Conservation (phyloP, 2,888 invertebrate genomes). For the Leptinotarsa rubiginosa region DNA sequence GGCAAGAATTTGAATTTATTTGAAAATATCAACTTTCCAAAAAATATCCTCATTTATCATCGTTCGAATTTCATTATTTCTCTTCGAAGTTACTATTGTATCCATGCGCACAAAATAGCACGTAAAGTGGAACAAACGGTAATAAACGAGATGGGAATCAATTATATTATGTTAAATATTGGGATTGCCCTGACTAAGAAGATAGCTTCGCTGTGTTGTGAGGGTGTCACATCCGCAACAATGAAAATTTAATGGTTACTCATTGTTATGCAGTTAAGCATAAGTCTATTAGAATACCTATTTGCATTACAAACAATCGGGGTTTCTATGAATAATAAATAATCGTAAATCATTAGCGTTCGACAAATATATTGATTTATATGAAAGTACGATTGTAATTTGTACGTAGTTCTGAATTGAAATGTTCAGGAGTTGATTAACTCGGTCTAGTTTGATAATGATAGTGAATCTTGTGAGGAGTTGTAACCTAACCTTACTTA, state of each 20-base stretch:
- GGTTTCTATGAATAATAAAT: constrained; percentile 16
- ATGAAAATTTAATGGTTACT: constrained; percentile 20
- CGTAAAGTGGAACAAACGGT: constrained; percentile 17
- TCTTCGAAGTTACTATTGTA: not conserved
- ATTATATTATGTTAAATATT: constrained; percentile 18
- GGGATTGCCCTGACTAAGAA: constrained; percentile 18
- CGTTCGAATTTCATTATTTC: not conserved
- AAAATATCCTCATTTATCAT: not conserved
- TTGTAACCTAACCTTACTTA: too few species aligned
- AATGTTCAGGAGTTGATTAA: not conserved
- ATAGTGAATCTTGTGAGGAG: too few species aligned
- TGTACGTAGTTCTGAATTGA: not conserved
- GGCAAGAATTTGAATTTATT: too few species aligned
- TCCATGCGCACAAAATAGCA: not conserved
- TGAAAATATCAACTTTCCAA: not conserved
- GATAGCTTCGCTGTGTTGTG: constrained; percentile 15
- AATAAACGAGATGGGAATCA: constrained; percentile 13
- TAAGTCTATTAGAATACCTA: constrained; percentile 13
- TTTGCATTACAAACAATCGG: constrained; percentile 21
- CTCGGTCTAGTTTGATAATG: too few species aligned
- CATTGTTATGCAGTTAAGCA: constrained; percentile 16
- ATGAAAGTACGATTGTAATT: not conserved
- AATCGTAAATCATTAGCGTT: constrained; percentile 14
- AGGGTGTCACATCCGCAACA: constrained; percentile 19
- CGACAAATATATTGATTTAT: constrained; percentile 3